Conservation (phyloP, 2,113 vertebrate genomes). For the Laticauda laticaudata region DNA sequence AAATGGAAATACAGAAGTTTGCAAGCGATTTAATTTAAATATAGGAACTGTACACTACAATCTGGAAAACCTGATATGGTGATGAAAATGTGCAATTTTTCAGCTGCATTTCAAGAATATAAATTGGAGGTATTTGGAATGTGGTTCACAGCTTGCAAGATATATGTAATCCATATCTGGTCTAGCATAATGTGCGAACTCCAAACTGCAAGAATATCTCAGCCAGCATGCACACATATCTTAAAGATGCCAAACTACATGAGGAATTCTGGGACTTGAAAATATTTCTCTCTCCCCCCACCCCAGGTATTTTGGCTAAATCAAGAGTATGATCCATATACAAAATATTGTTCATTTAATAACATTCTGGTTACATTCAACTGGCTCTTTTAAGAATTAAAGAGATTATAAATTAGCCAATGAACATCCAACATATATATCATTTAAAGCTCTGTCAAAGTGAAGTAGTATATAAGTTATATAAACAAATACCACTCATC, state of each 20-base stretch:
- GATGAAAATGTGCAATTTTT: not conserved
- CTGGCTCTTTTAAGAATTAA: not conserved
- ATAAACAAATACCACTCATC: not conserved
- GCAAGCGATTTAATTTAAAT: not conserved
- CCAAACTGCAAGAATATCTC: not conserved
- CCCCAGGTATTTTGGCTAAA: too few relatives aligned
- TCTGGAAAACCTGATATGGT: not conserved
- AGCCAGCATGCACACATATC: not conserved
- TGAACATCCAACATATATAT: not conserved
- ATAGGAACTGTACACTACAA: not conserved
- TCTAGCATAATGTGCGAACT: not conserved
- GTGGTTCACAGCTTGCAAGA: not conserved
- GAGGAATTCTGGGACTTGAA: not conserved
- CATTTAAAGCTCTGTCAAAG: not conserved
- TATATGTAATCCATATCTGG: not conserved
- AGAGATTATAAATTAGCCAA: not conserved
- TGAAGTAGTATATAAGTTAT: not conserved
- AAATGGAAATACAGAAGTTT: not conserved
- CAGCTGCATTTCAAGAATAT: not conserved
- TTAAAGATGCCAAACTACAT: not conserved
- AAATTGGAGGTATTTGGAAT: not conserved
- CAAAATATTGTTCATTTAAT: not conserved
- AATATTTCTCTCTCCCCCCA: not conserved
- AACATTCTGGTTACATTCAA: not conserved
- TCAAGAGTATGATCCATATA: not conserved